These are phyloP conservation scores for Camponotus pennsylvanicus DNA, from an alignment of 1,140 invertebrate species.

Conservation along the genomic window DNA sequence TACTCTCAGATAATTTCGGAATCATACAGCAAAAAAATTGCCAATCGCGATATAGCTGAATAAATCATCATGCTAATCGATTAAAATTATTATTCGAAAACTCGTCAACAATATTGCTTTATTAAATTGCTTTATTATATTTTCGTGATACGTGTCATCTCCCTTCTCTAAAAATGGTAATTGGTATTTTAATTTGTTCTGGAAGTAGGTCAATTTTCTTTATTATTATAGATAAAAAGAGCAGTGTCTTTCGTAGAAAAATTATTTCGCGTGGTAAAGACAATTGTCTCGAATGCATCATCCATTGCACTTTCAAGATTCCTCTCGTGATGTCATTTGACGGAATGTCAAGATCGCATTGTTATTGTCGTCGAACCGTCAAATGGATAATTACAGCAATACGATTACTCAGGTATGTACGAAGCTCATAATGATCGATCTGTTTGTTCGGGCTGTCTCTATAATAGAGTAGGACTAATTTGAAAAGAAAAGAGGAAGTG, in stretches of 20 bases:
- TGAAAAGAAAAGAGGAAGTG: conserved; percentile 49
- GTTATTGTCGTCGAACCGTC: conserved; percentile 61
- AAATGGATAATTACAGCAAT: conserved; percentile 78
- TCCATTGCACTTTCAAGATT: background rate
- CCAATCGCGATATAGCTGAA: background rate
- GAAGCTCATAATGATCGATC: conserved; percentile 68
- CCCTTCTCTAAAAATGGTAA: background rate
- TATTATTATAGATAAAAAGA: background rate
- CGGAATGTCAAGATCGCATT: conserved; percentile 78
- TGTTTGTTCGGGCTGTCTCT: conserved; percentile 39
- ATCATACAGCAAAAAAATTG: background rate
- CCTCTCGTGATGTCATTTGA: background rate
- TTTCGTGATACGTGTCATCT: background rate
- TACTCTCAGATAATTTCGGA: background rate
- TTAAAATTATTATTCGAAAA: background rate
- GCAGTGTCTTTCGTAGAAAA: background rate
- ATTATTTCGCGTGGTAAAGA: background rate
- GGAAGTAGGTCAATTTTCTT: background rate
- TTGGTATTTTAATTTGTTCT: background rate
- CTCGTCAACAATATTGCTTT: background rate
- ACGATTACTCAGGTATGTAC: conserved; percentile 72
- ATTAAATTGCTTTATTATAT: background rate
- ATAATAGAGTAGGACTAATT: conserved; percentile 15
- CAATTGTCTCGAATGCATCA: background rate
- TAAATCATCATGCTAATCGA: background rate